Evolutionary conservation across 2,113 vertebrate species (phyloP).

Genomic region (Labeo catla): DNA sequence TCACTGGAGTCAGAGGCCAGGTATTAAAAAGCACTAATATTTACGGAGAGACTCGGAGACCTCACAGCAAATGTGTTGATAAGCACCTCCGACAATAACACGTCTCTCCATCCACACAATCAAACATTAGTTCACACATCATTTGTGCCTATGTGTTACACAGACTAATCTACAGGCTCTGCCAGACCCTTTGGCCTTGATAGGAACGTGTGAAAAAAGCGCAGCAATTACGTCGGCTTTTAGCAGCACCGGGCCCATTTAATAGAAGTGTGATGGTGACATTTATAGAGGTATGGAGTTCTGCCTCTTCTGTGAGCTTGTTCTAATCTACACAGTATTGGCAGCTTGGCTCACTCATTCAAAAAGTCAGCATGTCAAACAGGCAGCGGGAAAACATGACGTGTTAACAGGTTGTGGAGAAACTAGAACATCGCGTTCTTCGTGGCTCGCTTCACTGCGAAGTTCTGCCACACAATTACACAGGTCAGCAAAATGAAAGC

Average conservation of each 20-base stretch:
- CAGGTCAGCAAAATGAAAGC: neutral
- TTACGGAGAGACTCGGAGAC: neutral
- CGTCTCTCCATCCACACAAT: constrained; percentile 54
- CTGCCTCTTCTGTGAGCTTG: constrained; percentile 60
- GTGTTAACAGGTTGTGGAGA: constrained; percentile 74
- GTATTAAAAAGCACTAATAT: constrained; percentile 26
- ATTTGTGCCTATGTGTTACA: constrained; percentile 69
- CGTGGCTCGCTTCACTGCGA: constrained; percentile 15
- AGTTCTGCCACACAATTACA: constrained; percentile 3
- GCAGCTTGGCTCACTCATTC: constrained; percentile 76
- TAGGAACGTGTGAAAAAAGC: constrained; percentile 62
- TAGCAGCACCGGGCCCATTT: constrained; percentile 69
- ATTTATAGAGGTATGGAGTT: constrained; percentile 72
- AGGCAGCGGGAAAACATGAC: constrained; percentile 71
- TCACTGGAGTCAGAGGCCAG: neutral
- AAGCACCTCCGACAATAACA: constrained; percentile 14
- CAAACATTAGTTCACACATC: constrained; percentile 68
- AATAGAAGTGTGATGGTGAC: constrained; percentile 74
- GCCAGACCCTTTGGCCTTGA: constrained; percentile 65
- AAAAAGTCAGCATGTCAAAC: constrained; percentile 79
- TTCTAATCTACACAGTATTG: constrained; percentile 73
- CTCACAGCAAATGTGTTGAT: constrained; percentile 25
- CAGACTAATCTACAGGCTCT: constrained; percentile 70
- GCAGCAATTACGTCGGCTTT: constrained; percentile 64
- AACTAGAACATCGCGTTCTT: constrained; percentile 52